Conservation (phyloP, 2,888 invertebrate genomes). For the Loripinus fragilis region DNA sequence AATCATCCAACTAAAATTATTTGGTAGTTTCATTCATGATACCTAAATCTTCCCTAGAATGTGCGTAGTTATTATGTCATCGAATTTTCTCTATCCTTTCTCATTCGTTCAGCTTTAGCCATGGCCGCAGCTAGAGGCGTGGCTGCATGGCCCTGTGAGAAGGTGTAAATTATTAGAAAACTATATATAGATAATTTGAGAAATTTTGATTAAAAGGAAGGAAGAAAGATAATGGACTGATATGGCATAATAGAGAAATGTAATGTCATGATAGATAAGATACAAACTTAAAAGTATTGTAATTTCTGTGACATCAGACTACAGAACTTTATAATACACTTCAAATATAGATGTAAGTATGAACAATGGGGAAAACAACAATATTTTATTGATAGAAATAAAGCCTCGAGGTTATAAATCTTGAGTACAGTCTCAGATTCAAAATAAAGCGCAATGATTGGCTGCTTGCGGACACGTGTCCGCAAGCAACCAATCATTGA, state of each 20-base stretch:
- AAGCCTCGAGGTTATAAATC: too few species aligned
- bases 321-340: not conserved
- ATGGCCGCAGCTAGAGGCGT: constrained; percentile 55
- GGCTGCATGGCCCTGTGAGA: constrained; percentile 26
- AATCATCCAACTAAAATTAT: not conserved
- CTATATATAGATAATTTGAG: too few species aligned
- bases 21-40: not conserved
- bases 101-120: constrained; percentile 57
- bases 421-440: too few species aligned
- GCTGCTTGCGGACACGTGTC: too few species aligned
- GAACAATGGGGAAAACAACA: not conserved
- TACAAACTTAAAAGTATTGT: too few species aligned
- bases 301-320: not conserved
- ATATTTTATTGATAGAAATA: not conserved
- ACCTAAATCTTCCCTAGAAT: not conserved
- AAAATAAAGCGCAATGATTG: too few species aligned
- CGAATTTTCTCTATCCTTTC: constrained; percentile 49
- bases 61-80: constrained; percentile 4
- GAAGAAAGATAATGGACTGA: not conserved
- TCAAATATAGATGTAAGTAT: constrained; percentile 2
- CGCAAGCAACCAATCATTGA: too few species aligned
- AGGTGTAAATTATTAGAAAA: not conserved
- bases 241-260: too few species aligned
- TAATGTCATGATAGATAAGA: too few species aligned
- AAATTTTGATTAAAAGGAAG: not conserved